Conservation (phyloP, 1,140 invertebrate genomes). For the Cyclargus thomasi region DNA sequence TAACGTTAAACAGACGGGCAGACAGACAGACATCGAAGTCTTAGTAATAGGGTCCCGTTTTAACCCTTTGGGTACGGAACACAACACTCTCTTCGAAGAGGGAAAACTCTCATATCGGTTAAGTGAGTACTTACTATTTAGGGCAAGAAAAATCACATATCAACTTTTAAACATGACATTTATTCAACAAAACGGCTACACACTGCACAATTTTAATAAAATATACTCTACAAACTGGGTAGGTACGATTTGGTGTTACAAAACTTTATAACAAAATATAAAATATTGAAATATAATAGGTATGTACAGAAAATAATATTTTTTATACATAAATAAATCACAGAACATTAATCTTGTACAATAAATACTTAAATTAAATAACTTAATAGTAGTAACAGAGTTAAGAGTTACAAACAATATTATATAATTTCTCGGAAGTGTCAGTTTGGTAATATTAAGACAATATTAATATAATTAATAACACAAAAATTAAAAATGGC, state of each 20-base stretch:
- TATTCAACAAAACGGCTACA: slow-evolving; percentile 72
- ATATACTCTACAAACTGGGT: slow-evolving; percentile 46
- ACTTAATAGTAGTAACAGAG: no score
- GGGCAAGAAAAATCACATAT: slow-evolving; percentile 24
- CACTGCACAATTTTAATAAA: slow-evolving; percentile 58
- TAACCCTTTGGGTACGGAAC: no score
- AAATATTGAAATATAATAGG: slow-evolving; percentile 34
- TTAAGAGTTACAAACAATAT: no score
- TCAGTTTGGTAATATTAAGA: no score
- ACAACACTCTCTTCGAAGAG: no score
- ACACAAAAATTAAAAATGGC: no score
- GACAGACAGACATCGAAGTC: no score
- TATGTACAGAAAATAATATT: slow-evolving; percentile 39
- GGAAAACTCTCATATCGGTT: no score
- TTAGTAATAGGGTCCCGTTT: no score
- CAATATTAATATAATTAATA: no score
- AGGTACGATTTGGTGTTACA: slow-evolving; percentile 66
- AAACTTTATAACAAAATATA: slow-evolving; percentile 55
- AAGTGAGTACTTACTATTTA: neutral
- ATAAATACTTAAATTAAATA: neutral
- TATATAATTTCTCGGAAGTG: no score
- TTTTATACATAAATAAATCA: slow-evolving; percentile 37
- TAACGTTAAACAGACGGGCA: no score
- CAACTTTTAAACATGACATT: slow-evolving; percentile 64
- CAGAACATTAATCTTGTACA: neutral